These are phyloP conservation scores for Nematostella vectensis DNA, from an alignment of 92 coral and sea anemone genomes.

Conservation along the genomic window DNA sequence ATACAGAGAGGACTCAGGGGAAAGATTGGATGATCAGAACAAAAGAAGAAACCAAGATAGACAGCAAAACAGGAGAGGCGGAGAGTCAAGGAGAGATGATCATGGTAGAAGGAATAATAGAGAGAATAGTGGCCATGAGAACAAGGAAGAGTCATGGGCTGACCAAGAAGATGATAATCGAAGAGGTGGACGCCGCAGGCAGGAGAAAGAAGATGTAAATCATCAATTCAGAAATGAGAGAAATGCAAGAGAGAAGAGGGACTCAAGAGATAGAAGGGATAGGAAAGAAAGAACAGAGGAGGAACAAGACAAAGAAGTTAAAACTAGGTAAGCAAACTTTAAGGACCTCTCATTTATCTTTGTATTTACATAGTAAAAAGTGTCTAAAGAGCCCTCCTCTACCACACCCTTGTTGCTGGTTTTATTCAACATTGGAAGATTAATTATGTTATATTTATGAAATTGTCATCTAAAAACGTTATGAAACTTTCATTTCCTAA, in stretches of 20 bases:
- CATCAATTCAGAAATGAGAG: slow-evolving; percentile 5
- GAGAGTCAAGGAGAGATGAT: slow-evolving; percentile 5
- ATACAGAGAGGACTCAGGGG: slow-evolving; percentile 1
- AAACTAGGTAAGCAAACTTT: too few species aligned
- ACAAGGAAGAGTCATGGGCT: slow-evolving; percentile 6
- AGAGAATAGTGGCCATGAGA: neutral
- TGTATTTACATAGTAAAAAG: too few species aligned
- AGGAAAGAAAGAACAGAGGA: slow-evolving; percentile 7
- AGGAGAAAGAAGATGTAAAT: slow-evolving; percentile 2
- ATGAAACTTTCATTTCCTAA: too few species aligned
- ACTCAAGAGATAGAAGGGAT: slow-evolving; percentile 6
- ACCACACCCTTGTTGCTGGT: too few species aligned
- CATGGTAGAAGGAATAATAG: neutral
- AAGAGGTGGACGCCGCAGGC: neutral
- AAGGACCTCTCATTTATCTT: too few species aligned
- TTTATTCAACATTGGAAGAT: too few species aligned
- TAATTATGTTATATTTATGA: too few species aligned
- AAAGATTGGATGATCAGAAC: neutral
- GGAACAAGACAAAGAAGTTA: too few species aligned
- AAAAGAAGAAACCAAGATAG: too few species aligned
- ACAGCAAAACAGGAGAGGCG: slow-evolving; percentile 1
- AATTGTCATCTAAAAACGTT: too few species aligned
- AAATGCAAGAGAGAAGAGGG: slow-evolving; percentile 6
- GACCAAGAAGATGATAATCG: neutral
- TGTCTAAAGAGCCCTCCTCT: too few species aligned